Evolutionary conservation across 53 echinoderm and acorn worm species (phyloP), one percentile per base, ranked within the genome.

Genomic region (Antedon mediterranea): DNA sequence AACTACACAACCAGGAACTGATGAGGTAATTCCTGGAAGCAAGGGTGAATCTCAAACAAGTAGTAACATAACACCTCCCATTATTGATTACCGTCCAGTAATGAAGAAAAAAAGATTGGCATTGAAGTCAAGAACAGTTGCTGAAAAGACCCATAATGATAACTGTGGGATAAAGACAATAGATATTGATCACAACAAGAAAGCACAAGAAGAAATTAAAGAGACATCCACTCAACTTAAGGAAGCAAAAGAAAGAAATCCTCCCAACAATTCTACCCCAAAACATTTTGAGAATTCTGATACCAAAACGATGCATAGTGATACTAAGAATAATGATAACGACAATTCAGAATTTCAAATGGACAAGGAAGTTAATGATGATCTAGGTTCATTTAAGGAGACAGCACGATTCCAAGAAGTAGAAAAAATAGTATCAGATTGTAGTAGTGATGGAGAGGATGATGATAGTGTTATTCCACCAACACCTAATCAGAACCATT

Each of bases 401-500:
- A n/a, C n/a, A n/a, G n/a, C n/a, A n/a, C n/a, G n/a, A n/a, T n/a
- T n/a, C n/a, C n/a, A n/a, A n/a, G n/a, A n/a, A n/a, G n/a, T n/a
- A n/a, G n/a, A n/a, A n/a, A n/a, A n/a, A n/a, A n/a, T n/a, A n/a
- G n/a, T n/a, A n/a, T n/a, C n/a, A n/a, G 41, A 13, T 41, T 41
- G 41, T 41, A 57, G 20, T 57, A 14, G 7, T 32, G 79, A 82
- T 32, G 82, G 83, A 3, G 83, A 83, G 30, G 82, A 79, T n/a
- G 78, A 77, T 26, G 88, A 88, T 33, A 71, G 77, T 31, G 77
- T 84, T 28, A 81, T 84, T 43, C 88, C 84, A 41, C 88, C 84
- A 72, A 84, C 84, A 73, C 88, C 84, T 9, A 84, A 75, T 29
- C 84, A 78, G 33, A 18, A 57, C 9, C 23, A 3, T 15, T 57